Base-by-base conservation (phyloP, 37 sponge, comb jelly and placozoan genomes). In the Beroe forskalii region DNA sequence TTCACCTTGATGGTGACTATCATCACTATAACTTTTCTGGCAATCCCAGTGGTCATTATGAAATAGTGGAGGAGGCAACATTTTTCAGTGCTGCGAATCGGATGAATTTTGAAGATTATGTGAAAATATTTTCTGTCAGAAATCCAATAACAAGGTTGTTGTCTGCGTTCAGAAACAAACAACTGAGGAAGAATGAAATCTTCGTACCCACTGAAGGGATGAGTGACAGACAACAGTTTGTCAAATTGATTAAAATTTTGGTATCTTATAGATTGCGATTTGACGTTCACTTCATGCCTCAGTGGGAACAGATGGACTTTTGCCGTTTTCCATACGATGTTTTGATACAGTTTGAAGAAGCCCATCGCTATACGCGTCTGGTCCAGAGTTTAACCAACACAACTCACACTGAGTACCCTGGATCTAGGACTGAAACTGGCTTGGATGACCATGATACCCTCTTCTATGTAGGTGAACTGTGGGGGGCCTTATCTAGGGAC, bases 321-420 rank as follows among this genome's bases (percentile, higher is more conserved):
- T 63, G 66, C 66, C 66, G n/a, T 8, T 63, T 63, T 19, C 66
- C 66, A 30, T 63, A 63, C 25, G 66, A 63, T 20, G 23, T 63
- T 4, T 4, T 63, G 66, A 19, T 63, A 23, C 66, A 63, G n/a
- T 23, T 63, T 19, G 66, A 63, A 63, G 66, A 63, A 20, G 25
- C 25, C 6, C 28, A 30, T 28, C 66, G 66, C 23, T 63, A 63
- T 30, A 20, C 25, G 9, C 66, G 28, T 4, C 66, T 63, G 66
- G 25, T 63, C 20, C 66, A 63, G 25, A 63, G 25, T 28, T 30
- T 63, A 30, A 63, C 66, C 24, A 30, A 30, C 4, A 63, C 66
- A 28, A 30, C 20, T 4, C 25, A 23, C n/a, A 30, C 25, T 8
- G 66, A 63, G 66, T 63, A 63, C 25, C 66, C 66, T 3, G 66